These are phyloP conservation scores for Piscicola geometra DNA, from an alignment of 2,888 invertebrate genomes.

Conservation along the genomic window DNA sequence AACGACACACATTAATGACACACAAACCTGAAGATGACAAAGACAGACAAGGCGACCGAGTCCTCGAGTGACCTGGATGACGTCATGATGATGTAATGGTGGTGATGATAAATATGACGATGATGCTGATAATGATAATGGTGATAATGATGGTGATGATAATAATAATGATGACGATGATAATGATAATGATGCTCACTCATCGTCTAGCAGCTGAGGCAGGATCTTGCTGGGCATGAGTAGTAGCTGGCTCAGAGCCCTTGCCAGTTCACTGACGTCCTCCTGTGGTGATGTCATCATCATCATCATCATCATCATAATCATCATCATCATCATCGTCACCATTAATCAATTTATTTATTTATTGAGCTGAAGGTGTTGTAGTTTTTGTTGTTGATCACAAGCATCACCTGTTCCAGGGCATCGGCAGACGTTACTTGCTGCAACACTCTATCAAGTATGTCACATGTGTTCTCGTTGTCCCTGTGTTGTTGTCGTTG, in stretches of 20 bases:
- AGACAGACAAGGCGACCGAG: conserved; percentile 76
- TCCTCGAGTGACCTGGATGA: conserved; percentile 63
- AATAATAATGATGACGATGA: no score
- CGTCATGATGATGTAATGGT: conserved; percentile 24
- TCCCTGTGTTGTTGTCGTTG: no score
- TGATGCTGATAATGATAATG: no score
- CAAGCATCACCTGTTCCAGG: neutral
- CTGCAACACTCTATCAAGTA: conserved; percentile 65
- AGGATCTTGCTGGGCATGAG: conserved; percentile 59
- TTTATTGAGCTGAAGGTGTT: no score
- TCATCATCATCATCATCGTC: no score
- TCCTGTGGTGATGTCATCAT: conserved; percentile 59
- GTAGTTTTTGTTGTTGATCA: no score
- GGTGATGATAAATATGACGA: no score
- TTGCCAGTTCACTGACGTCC: conserved; percentile 61
- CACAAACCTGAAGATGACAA: conserved; percentile 68
- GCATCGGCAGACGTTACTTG: conserved; percentile 57
- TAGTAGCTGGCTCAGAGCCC: conserved; percentile 62
- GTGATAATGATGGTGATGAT: neutral
- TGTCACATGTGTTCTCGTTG: conserved; percentile 61
- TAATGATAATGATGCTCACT: no score
- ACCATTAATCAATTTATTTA: no score
- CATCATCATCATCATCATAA: no score
- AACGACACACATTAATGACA: no score
- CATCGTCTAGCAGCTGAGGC: conserved; percentile 58